These are phyloP conservation scores for Drosophila bunnanda DNA, from an alignment of 2,888 invertebrate genomes.

Conservation along the genomic window DNA sequence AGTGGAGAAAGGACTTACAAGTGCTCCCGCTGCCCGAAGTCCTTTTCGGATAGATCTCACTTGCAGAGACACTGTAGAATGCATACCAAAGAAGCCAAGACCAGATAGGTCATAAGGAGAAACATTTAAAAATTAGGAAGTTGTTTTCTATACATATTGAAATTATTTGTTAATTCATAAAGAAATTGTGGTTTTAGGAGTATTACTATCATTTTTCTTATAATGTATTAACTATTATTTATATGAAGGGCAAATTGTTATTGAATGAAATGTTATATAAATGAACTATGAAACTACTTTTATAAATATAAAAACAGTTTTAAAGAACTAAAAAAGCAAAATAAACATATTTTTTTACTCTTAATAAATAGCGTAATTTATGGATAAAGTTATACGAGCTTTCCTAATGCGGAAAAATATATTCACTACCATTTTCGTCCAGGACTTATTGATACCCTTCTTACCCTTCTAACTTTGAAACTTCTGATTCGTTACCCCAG, in stretches of 20 bases:
- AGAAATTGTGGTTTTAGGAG: not conserved
- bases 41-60: not conserved
- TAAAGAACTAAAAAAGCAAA: not conserved
- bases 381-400: not conserved
- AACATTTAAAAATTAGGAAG: not conserved
- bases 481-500: conserved; percentile 25
- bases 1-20: not conserved
- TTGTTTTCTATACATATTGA: not conserved
- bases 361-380: not conserved
- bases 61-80: not conserved
- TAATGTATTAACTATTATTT: not conserved
- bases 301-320: not conserved
- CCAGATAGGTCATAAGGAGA: not conserved
- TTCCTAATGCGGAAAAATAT: not conserved
- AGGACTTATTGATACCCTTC: not conserved
- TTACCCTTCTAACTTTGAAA: conserved; percentile 1
- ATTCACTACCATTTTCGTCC: not conserved
- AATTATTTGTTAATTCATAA: not conserved
- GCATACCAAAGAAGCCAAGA: not conserved
- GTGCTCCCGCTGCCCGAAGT: not conserved
- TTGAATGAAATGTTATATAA: not conserved
- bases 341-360: not conserved
- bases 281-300: not conserved
- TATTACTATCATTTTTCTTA: not conserved
- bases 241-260: not conserved